Evolutionary conservation across 2,797 vertebrate genomes (phyloP), one percentile per base, ranked within the genome.

Genomic region (Denticeps clupeoides): DNA sequence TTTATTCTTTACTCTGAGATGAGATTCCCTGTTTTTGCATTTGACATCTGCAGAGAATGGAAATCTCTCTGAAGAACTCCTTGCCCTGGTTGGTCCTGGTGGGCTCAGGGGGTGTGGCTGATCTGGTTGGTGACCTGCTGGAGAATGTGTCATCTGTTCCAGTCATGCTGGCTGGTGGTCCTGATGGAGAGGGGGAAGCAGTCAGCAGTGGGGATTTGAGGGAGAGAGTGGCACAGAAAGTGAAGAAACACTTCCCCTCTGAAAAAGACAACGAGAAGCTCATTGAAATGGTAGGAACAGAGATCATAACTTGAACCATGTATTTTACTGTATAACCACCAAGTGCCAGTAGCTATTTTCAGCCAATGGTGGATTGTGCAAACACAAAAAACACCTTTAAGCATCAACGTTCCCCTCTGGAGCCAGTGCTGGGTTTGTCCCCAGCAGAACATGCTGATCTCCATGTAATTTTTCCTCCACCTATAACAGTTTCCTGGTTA

Each of bases 61-160:
- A 87, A 40, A 61, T 82, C 0, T 89, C 90, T 8, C 74, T 88
- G 31, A 80, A 80, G 54, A 81, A 58, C 19, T 76, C 73, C 41
- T 84, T 86, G 42, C 91, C 89, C 24, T 94, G 89, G 78, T 71
- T 94, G 55, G 71, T 94, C 41, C 69, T 94, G 63, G 86, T 84
- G 0, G 86, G 87, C 1, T 89, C 91, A 0, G 91, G 90, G 24
- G 90, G 91, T 1, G 62, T 83, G 5, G 87, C 91, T 0, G 87
- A 92, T 69, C 82, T 88, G 63, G 47, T 94, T 63, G 81, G 75
- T 0, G 88, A 89, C 45, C 47, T 86, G 13, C 33, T 93, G 56
- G 81, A 85, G 58, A 86, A 82, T n/a, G 25, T 78, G 33, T 78
- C 75, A 0, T 67, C 61, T 1, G 37, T 58, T 1, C 32, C 67